Evolutionary conservation across 1,140 invertebrate species (phyloP), one percentile per base, ranked within the genome.

Genomic region (Galleria mellonella): DNA sequence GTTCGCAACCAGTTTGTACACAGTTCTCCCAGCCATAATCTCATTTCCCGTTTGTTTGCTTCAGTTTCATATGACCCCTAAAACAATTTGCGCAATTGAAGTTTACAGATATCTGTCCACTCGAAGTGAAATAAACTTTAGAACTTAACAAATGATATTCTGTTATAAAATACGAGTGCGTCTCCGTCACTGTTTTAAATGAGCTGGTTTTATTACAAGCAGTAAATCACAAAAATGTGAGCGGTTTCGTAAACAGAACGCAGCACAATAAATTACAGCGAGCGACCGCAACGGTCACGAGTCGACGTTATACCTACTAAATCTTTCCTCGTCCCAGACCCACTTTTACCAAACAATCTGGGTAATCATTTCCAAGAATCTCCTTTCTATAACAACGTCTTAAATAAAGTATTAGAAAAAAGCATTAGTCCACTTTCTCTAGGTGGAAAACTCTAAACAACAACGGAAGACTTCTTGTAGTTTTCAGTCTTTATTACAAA

Each of bases 1-100:
- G 70, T 69, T 51, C 55, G 48, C 37, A 46, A 43, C 43, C 55
- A 52, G 59, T 70, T 69, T 60, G 72, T 64, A 75, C 74, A 75
- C 70, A 70, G 61, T 57, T 65, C 61, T 60, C 54, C 42, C 30
- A 43, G 39, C 54, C 27, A 53, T 69, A 60, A 69, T 69, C 53
- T 53, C 65, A 59, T 68, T 65, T 65, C 44, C 46, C 38, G 48
- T 43, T 58, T 57, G 53, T 65, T 65, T 69, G 60, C 59, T 64
- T 64, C 57, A 53, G 55, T 64, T 56, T 54, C 54, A 61, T 61
- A 57, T 55, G 43, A 48, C 39, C 13, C 10, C 17, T 37, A 6
- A 2, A 23, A 23, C 17, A 23, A 23, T 23, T 23, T 23, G 17
- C 17, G 17, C 17, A 6, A 3, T 23, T 23, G 6, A 23, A 23